Conservation (phyloP, 2,797 vertebrate genomes). For the Anolis apletophallus region DNA sequence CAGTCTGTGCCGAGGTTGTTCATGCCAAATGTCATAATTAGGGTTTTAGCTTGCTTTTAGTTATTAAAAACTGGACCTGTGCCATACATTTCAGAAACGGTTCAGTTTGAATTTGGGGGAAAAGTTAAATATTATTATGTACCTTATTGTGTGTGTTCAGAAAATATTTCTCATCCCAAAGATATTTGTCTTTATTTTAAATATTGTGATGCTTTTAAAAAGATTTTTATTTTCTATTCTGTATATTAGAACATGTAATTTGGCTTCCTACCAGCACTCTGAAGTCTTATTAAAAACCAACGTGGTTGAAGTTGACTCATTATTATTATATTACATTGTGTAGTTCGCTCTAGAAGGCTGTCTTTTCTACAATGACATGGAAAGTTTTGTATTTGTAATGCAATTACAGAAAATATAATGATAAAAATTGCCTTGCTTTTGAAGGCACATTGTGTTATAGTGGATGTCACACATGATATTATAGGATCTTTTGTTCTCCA, state of each 20-base stretch:
- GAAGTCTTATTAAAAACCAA: slow-evolving; percentile 76
- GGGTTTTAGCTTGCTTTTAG: slow-evolving; percentile 24
- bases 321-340: slow-evolving; percentile 67
- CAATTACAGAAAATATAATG: slow-evolving; percentile 36
- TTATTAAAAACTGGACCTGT: slow-evolving; percentile 44
- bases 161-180: slow-evolving; percentile 56
- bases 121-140: slow-evolving; percentile 60
- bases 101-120: slow-evolving; percentile 63
- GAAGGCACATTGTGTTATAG: slow-evolving; percentile 49
- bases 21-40: slow-evolving; percentile 50
- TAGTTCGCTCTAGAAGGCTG: slow-evolving; percentile 55
- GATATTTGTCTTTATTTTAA: slow-evolving; percentile 38
- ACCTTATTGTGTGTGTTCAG: slow-evolving; percentile 60
- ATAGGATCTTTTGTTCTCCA: neutral
- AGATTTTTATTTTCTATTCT: slow-evolving; percentile 72
- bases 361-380: slow-evolving; percentile 55
- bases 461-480: neutral
- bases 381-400: slow-evolving; percentile 67
- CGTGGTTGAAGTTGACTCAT: slow-evolving; percentile 61
- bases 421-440: slow-evolving; percentile 36
- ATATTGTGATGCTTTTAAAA: slow-evolving; percentile 50
- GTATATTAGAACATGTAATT: slow-evolving; percentile 70
- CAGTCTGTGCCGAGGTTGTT: neutral
- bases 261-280: slow-evolving; percentile 74
- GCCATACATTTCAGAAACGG: slow-evolving; percentile 38